A percentile compares a stretch with the other conserved stretches of the same genome.
phyloP scores from a whole-genome alignment of 2,113 vertebrate genomes.

The Trichomycterus rosablanca region DNA sequence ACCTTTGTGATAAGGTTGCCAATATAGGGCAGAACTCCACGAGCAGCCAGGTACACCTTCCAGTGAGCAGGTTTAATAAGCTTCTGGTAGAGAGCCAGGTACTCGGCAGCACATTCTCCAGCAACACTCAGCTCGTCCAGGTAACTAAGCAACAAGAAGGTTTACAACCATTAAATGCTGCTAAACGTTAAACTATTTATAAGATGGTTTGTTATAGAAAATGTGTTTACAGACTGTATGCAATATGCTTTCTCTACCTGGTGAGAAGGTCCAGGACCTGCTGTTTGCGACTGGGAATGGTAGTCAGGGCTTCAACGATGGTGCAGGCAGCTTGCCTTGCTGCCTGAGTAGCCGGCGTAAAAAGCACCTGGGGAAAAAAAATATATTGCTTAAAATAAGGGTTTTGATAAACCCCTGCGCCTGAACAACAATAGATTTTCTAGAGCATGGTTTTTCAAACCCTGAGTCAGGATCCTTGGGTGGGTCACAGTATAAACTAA shows the following conservation, averaged over 20 bases:
- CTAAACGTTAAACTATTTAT: too few relatives aligned
- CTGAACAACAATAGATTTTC: too few relatives aligned
- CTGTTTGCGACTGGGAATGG: conserved; percentile 93
- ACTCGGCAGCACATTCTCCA: conserved; percentile 93
- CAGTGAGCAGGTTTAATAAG: conserved; percentile 93
- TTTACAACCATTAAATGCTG: background rate
- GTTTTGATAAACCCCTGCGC: too few relatives aligned
- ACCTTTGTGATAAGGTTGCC: conserved; percentile 98
- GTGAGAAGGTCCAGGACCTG: conserved; percentile 96
- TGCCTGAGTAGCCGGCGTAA: conserved; percentile 95
- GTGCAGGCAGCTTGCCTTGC: conserved; percentile 94
- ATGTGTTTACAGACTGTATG: too few relatives aligned
- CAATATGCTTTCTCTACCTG: conserved; percentile 78
- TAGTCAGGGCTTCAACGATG: conserved; percentile 92
- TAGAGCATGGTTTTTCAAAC: too few relatives aligned
- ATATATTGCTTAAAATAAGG: too few relatives aligned
- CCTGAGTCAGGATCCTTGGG: too few relatives aligned
- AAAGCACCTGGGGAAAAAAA: conserved; percentile 78
- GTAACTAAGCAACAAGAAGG: conserved; percentile 79
- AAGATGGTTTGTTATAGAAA: too few relatives aligned
- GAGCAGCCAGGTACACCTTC: conserved; percentile 94
- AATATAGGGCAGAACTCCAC: conserved; percentile 91
- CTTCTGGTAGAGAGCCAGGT: conserved; percentile 93
- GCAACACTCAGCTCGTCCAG: conserved; percentile 92
- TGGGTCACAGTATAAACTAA: too few relatives aligned